Percentiles rank a stretch among this genome's conserved stretches.
Evolutionary conservation across 2,113 vertebrate species (phyloP).

Genomic region (Cyanoliseus patagonus): DNA sequence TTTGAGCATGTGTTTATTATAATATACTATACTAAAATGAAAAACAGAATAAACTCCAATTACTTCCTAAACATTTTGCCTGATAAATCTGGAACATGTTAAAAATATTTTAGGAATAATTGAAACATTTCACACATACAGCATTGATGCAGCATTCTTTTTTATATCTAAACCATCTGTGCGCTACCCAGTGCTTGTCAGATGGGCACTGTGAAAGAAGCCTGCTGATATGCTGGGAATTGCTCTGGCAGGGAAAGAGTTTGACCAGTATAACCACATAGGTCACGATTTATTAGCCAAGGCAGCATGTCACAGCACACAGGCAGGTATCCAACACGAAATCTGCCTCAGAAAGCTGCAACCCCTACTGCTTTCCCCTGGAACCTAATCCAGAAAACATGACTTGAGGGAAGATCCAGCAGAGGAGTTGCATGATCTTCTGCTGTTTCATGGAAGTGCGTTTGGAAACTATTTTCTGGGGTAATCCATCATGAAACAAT

Average conservation of each 20-base stretch:
- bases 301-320: conserved; percentile 3
- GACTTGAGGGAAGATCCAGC: conserved; percentile 56
- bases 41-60: conserved; percentile 63
- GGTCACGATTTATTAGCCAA: conserved; percentile 49
- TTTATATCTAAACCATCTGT: conserved; percentile 72
- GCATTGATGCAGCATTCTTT: conserved; percentile 69
- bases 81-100: conserved; percentile 69
- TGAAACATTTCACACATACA: conserved; percentile 79
- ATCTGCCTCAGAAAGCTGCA: conserved; percentile 29
- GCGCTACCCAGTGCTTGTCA: conserved; percentile 42
- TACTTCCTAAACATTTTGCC: conserved; percentile 67
- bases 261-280: conserved; percentile 57
- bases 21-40: conserved; percentile 57
- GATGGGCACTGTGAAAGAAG: conserved; percentile 61
- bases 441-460: conserved; percentile 42
- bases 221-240: conserved; percentile 46
- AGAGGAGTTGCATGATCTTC: conserved; percentile 49
- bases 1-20: conserved; percentile 67
- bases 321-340: conserved; percentile 57
- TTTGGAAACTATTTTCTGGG: conserved; percentile 49
- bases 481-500: conserved; percentile 57
- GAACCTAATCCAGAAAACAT: conserved; percentile 61
- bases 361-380: conserved; percentile 48
- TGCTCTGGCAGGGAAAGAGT: conserved; percentile 41
- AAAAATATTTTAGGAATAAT: conserved; percentile 75